These are phyloP conservation scores for Malurus leucopterus DNA, from an alignment of 2,797 vertebrate genomes.

Conservation along the genomic window DNA sequence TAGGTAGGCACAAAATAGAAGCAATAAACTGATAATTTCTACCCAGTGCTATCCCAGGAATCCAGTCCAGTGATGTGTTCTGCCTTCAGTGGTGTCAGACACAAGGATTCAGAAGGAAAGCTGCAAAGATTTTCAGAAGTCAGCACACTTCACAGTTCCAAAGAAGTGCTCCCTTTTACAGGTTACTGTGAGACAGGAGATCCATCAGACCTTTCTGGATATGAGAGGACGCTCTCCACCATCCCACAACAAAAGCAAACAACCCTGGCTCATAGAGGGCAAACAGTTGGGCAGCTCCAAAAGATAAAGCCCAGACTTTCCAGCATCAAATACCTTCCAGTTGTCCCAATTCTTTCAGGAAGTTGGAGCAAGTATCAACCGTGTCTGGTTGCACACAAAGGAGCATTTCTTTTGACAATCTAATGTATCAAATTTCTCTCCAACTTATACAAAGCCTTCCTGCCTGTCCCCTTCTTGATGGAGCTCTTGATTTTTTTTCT, in stretches of 20 bases:
- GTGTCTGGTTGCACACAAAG: not conserved
- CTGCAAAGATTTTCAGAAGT: not conserved
- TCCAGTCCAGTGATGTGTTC: not conserved
- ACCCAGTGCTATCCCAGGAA: not conserved
- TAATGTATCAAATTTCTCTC: not conserved
- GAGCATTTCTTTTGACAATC: not conserved
- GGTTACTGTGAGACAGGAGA: not conserved
- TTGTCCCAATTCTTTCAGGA: not conserved
- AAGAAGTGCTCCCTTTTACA: not conserved
- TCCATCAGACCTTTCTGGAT: not conserved
- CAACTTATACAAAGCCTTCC: not conserved
- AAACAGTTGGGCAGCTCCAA: not conserved
- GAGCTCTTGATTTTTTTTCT: not conserved
- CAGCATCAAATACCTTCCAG: not conserved
- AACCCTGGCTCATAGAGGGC: not conserved
- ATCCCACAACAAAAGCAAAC: not conserved
- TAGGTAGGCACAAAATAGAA: not conserved
- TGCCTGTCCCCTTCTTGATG: not conserved
- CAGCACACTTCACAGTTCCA: not conserved
- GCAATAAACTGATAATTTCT: not conserved
- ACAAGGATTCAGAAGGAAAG: not conserved
- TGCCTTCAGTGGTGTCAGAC: not conserved
- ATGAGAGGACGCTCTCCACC: not conserved
- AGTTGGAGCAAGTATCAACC: not conserved
- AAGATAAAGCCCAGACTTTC: not conserved